Base-by-base conservation (phyloP, 2,888 invertebrate genomes). In the Vanessa cardui region DNA sequence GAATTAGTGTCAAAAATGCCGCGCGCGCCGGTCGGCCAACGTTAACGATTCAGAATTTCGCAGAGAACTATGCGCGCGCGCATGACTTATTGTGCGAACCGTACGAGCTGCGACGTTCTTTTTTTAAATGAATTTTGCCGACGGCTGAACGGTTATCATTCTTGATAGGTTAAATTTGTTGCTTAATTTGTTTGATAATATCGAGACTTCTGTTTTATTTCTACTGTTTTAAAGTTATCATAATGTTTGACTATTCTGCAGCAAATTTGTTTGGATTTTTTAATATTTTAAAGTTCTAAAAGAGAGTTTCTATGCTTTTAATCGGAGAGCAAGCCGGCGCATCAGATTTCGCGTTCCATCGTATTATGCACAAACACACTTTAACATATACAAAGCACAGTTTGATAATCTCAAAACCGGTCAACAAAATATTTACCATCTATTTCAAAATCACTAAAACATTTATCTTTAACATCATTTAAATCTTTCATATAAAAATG, bases 1-100 rank as follows among this genome's bases (percentile, higher is more conserved):
- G 80, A 86, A 86, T 86, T 83, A 84, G 81, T 77, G 80, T 76
- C 80, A 83, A 80, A 80, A 79, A 83, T 83, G 72, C 78, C 46
- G 77, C 74, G 81, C 76, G 80, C 83, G 80, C 62, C 76, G 76
- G 73, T 74, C 80, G 79, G 79, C 77, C 71, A 72, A 78, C 78
- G 79, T 79, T 81, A 81, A 81, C 80, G 79, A 84, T 80, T 81
- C 80, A 81, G 73, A 83, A 81, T 81, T 83, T 83, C 77, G 77
- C 74, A 78, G 75, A 74, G 45, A 78, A 79, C 80, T 84, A 83
- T 85, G 85, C 80, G 76, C 74, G 70, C 64, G 71, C 75, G 81
- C 80, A 82, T 84, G 83, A 86, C 77, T 85, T 86, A 85, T 77
- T 74, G 78, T 72, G 31, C 26, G 54, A 54, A 54, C 6, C 15